Base-by-base conservation (phyloP, 92 coral and sea anemone genomes). In the Nematostella vectensis region DNA sequence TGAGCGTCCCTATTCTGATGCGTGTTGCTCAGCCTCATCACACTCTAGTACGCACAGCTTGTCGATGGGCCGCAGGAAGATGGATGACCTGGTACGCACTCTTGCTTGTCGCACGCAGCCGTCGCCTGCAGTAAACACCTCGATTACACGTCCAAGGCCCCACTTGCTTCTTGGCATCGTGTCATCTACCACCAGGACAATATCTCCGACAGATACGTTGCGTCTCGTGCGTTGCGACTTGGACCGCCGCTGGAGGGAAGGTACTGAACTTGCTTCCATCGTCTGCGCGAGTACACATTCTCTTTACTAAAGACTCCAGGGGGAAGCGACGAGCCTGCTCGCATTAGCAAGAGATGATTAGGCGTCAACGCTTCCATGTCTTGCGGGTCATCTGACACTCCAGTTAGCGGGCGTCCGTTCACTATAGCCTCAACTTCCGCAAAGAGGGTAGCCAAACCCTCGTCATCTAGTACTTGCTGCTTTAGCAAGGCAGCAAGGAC, bases 351-450 rank as follows among this genome's bases (percentile, higher is more conserved):
- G 1, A 74, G 54, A 13, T 74, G 73, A 48, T 58, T 70, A 18
- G 88, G 88, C 2, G 74, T 79, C 13, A 72, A 47, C 28, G 71
- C 75, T 0, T 69, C 70, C 0, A 59, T 27, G 48, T 79, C 76
- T 13, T 27, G 27, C 13, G 87, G 68, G 48, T 80, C 88, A 25
- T 74, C 77, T 45, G 78, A 62, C 50, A 68, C 48, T 1, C 71
- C 45, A 28, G 63, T 60, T 25, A 74, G 29, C 17, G 82, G 88
- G 16, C 82, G 70, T 3, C 72, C 67, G 65, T 81, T 74, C 8
- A 81, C 60, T 44, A 81, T 80, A 2, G 76, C 58, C 11, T 58
- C 73, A 20, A 70, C 88, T 58, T 81, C 88, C 0, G 65, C 57
- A 37, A 81, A 81, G 10, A 81, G 63, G 0, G 82, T 74, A 1